These are phyloP conservation scores for Sylvietta virens DNA, from an alignment of 2,113 vertebrate species.

Conservation along the genomic window DNA sequence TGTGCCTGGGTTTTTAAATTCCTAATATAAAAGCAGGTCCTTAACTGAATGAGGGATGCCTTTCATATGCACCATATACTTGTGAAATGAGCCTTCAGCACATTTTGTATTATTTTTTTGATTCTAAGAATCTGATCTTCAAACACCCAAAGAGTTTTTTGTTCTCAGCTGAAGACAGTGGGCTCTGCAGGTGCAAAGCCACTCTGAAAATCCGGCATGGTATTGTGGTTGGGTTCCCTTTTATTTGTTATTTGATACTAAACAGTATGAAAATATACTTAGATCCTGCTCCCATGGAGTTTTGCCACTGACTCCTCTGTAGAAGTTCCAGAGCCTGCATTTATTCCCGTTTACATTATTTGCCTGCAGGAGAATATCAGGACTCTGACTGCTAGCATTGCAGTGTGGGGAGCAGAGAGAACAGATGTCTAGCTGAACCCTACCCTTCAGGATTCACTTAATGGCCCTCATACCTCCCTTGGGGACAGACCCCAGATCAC, in stretches of 20 bases:
- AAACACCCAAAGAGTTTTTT: neutral
- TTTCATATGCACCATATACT: neutral
- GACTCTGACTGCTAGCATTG: neutral
- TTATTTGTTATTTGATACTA: neutral
- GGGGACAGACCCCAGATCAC: neutral
- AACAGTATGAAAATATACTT: neutral
- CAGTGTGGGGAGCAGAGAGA: neutral
- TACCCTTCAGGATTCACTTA: neutral
- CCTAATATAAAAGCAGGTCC: neutral
- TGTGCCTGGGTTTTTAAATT: neutral
- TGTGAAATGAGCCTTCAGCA: neutral
- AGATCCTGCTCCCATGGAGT: neutral
- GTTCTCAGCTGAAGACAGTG: neutral
- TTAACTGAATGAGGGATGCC: neutral
- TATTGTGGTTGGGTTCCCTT: neutral
- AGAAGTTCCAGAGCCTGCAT: neutral
- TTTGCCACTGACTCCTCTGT: neutral
- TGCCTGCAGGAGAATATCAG: neutral
- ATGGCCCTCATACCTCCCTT: neutral
- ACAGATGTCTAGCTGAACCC: neutral
- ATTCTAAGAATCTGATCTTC: conserved; percentile 1
- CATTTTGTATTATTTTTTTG: neutral
- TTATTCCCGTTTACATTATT: neutral
- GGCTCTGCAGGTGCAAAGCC: conserved; percentile 38
- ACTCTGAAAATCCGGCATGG: neutral